phyloP scores from a whole-genome alignment of 2,113 vertebrate genomes.

The Apistogramma diplotaenia region DNA sequence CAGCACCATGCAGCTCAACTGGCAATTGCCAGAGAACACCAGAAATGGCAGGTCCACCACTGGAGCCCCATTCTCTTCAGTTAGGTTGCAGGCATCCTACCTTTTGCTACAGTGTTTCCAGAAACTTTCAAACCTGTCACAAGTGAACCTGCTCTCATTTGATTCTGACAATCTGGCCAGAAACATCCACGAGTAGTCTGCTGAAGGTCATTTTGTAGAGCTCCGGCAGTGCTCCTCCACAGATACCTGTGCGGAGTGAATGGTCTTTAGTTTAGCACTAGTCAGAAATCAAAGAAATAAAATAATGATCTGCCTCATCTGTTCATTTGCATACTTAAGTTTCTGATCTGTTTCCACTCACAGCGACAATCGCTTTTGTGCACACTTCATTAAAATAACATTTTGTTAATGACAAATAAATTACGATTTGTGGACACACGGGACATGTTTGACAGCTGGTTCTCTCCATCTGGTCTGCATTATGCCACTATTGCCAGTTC shows the following conservation, averaged over 20 bases:
- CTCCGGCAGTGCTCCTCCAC: too few species aligned
- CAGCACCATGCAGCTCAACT: neutral
- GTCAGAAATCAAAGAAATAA: neutral
- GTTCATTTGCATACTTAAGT: neutral
- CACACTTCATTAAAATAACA: neutral
- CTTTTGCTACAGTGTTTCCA: neutral
- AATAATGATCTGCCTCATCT: neutral
- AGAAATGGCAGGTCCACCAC: neutral
- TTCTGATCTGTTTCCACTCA: neutral
- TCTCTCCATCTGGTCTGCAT: neutral
- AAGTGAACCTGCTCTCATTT: neutral
- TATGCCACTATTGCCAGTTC: neutral
- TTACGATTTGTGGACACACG: neutral
- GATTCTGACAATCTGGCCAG: neutral
- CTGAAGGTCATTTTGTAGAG: too few species aligned
- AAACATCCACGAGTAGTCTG: neutral
- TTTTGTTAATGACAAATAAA: neutral
- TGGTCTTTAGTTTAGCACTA: neutral
- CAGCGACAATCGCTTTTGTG: neutral
- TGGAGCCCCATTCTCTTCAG: rapidly evolving
- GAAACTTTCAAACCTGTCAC: neutral
- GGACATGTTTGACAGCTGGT: neutral
- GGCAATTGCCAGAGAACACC: neutral
- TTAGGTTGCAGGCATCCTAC: neutral
- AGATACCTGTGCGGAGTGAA: too few species aligned